Evolutionary conservation across 92 coral and sea anemone species (phyloP), one percentile per base, ranked within the genome.

Genomic region (Heteractis magnifica): DNA sequence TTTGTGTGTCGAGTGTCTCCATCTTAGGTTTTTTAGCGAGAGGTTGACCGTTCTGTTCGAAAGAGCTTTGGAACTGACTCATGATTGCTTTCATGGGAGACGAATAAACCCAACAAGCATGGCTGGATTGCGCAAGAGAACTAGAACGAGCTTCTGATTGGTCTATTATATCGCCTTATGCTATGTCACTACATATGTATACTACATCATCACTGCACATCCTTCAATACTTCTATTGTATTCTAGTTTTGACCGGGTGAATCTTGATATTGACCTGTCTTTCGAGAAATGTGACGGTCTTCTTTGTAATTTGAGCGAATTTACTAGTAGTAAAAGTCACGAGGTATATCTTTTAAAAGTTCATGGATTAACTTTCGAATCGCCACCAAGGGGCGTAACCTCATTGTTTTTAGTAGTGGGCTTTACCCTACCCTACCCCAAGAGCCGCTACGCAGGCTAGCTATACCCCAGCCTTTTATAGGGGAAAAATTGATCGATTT

Each of bases 1-100:
- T 95, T 65, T 91, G 91, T 6, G 98, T 93, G 65, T 93, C 94
- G 56, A 85, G 85, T 58, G 78, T 84, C 53, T 93, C 89, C 98
- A 93, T 93, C 82, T 86, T 93, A 83, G 81, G 85, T 77, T 86
- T 81, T 56, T 93, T 91, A 19, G 84, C 55, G 9, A 80, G 77
- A 72, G 89, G 89, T 18, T 23, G 12, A 10, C 92, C 85, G 85
- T 86, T 86, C 51, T 8, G 79, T n/a, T 19, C 16, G 9, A 84
- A 65, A 81, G 84, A 84, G 23, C 49, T 64, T 3, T 75, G 49
- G 56, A 78, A 82, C 6, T 80, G 88, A 81, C 89, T 89, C 86
- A 80, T 85, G 72, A 65, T 52, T 65, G 82, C 8, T 79, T 56
- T 56, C 15, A 79, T 12, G 16, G 13, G 11, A 60, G 49, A 59